These are phyloP conservation scores for Heterodera carotae DNA, from an alignment of 1,140 invertebrate species.

Conservation along the genomic window DNA sequence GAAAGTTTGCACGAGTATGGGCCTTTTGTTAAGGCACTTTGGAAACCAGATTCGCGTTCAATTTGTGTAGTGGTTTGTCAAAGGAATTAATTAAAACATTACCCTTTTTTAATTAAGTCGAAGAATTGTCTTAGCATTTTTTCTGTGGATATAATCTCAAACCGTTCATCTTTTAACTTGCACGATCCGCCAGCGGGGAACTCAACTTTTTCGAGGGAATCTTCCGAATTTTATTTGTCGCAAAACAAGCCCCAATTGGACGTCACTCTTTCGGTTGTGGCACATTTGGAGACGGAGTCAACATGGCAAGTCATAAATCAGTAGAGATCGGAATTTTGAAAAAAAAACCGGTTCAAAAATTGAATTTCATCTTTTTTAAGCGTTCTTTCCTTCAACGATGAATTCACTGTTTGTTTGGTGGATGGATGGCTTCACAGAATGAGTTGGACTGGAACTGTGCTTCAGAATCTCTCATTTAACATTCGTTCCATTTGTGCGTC, in stretches of 20 bases:
- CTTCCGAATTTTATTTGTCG: constrained; percentile 46
- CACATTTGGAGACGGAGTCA: constrained; percentile 44
- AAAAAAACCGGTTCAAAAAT: neutral
- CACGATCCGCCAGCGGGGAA: constrained; percentile 26
- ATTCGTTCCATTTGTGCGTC: constrained; percentile 42
- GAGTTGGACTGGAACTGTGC: constrained; percentile 42
- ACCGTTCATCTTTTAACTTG: constrained; percentile 44
- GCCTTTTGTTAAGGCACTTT: constrained; percentile 39
- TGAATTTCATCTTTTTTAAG: constrained; percentile 29
- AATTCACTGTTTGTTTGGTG: constrained; percentile 49
- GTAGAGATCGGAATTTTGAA: too few species aligned
- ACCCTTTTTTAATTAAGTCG: constrained; percentile 22
- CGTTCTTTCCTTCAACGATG: constrained; percentile 49
- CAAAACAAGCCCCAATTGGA: constrained; percentile 35
- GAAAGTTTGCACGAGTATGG: constrained; percentile 48
- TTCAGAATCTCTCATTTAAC: constrained; percentile 53
- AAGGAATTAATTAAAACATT: neutral
- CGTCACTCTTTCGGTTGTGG: constrained; percentile 45
- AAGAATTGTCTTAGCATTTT: constrained; percentile 51
- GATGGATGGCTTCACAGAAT: constrained; percentile 56
- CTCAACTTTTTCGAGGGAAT: constrained; percentile 26
- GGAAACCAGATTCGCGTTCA: constrained; percentile 50
- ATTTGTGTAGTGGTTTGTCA: constrained; percentile 49
- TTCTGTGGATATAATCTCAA: constrained; percentile 44
- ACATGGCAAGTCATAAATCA: constrained; percentile 47